Base-by-base conservation (phyloP, 2,113 vertebrate genomes). In the Coptodon rendalli region DNA sequence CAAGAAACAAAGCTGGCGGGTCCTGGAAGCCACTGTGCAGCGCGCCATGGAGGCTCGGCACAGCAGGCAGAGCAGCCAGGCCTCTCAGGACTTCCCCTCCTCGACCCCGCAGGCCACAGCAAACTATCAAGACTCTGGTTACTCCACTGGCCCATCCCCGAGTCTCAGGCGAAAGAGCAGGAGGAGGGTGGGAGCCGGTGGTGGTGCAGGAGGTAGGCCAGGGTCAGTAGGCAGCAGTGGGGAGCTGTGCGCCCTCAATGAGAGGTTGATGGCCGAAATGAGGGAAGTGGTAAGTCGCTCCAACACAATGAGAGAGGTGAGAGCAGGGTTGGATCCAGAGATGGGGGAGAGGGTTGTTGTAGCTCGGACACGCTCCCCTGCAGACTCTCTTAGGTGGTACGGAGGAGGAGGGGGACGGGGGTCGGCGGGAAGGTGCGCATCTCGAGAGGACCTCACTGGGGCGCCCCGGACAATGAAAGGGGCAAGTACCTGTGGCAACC, bases 71-170 rank as follows among this genome's bases (percentile, higher is more conserved):
- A 97, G 94, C 94, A 98, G 96, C 95, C 95, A 97, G 87, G 97
- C 96, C 56, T 95, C 96, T 4, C 97, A 97, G 80, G 97, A 98
- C 88, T 98, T 97, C 87, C 93, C 96, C 2, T 91, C 95, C 5
- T 93, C 95, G 0, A 94, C 95, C 6, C 93, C 95, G 0, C 96
- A 96, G 0, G 92, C 96, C 56, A 93, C 87, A 4, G 90, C 97
- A 59, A 97, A 97, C 96, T 98, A 98, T 88, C 97, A 98, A 88
- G 98, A 98, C 93, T 98, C 98, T 17, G 98, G 98, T 66, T 98
- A 98, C 94, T 98, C 98, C 0, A 98, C 98, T 1, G 98, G 97
- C 1, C 97, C 97, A 57, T 98, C 98, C n/a, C 98, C 97, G n/a
- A 98, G 97, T 86, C 89, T 98, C 89, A 95, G 97, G 57, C 97